Evolutionary conservation across 92 coral and sea anemone species (phyloP).

Genomic region (Siderastrea siderea): DNA sequence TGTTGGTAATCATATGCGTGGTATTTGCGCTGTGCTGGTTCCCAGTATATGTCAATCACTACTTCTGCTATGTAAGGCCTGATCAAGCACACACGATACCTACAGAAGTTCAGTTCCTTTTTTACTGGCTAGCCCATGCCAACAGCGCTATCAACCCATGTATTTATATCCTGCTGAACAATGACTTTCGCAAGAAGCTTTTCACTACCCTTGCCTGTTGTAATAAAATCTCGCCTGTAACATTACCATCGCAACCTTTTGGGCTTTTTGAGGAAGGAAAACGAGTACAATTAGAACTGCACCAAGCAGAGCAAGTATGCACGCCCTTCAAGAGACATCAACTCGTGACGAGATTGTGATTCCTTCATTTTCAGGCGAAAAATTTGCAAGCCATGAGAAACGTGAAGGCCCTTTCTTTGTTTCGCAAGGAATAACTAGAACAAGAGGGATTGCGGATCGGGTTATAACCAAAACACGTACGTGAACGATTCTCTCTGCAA

Average conservation of each 20-base stretch:
- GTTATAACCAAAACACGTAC: no score
- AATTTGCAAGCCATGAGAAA: no score
- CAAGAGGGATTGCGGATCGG: no score
- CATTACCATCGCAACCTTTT: neutral
- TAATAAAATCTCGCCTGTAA: neutral
- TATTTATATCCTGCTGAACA: conserved; percentile 45
- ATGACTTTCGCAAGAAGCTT: conserved; percentile 28
- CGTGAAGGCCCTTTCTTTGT: no score
- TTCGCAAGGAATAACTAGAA: no score
- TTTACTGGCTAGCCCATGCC: conserved; percentile 51
- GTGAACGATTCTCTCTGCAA: no score
- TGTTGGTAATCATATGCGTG: conserved; percentile 36
- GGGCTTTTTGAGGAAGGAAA: neutral
- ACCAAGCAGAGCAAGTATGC: no score
- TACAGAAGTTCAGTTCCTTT: neutral
- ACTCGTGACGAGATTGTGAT: no score
- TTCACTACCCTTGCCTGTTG: conserved; percentile 1
- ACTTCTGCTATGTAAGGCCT: conserved; percentile 17
- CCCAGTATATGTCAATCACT: conserved; percentile 55
- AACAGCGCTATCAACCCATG: conserved; percentile 70
- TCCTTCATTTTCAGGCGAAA: no score
- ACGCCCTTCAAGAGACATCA: no score
- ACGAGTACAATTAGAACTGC: neutral
- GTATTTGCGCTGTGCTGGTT: conserved; percentile 70
- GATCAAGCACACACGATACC: neutral